Evolutionary conservation across 1,140 invertebrate genomes (phyloP).

Genomic region (Batillaria attramentaria): DNA sequence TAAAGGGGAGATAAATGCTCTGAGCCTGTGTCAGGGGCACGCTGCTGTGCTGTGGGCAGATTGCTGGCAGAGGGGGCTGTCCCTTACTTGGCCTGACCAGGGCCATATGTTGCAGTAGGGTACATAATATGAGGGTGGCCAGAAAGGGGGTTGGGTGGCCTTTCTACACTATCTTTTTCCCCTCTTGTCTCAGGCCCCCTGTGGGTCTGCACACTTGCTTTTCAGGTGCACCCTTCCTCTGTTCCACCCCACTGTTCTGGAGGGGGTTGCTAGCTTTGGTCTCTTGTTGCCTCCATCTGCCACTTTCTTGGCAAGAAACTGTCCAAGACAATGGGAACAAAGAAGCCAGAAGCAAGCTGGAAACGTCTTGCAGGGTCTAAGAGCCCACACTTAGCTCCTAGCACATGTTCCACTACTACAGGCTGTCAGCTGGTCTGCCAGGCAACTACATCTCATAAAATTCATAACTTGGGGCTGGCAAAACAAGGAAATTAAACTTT

Average conservation of each 20-base stretch:
- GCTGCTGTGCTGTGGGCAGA: background rate
- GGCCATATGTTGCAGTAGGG: background rate
- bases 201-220: background rate
- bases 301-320: conserved; percentile 38
- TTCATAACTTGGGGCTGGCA: conserved; percentile 54
- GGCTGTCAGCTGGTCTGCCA: conserved; percentile 40
- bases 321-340: conserved; percentile 45
- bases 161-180: background rate
- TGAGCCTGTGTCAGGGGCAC: conserved; percentile 11
- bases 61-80: background rate
- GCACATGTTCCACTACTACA: conserved; percentile 37
- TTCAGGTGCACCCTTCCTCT: conserved; percentile 18
- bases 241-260: conserved; percentile 32
- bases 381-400: conserved; percentile 11
- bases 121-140: background rate
- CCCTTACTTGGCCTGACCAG: conserved; percentile 5
- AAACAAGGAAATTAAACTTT: conserved; percentile 61
- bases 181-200: background rate
- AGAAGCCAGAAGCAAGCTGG: conserved; percentile 28
- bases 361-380: conserved; percentile 32
- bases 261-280: conserved; percentile 30
- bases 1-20: conserved; percentile 11
- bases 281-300: conserved; percentile 44
- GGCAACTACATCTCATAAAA: conserved; percentile 42
- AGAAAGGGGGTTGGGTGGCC: background rate